These are phyloP conservation scores for Orcinus orca DNA, from an alignment of 2,113 vertebrate species.

Conservation along the genomic window DNA sequence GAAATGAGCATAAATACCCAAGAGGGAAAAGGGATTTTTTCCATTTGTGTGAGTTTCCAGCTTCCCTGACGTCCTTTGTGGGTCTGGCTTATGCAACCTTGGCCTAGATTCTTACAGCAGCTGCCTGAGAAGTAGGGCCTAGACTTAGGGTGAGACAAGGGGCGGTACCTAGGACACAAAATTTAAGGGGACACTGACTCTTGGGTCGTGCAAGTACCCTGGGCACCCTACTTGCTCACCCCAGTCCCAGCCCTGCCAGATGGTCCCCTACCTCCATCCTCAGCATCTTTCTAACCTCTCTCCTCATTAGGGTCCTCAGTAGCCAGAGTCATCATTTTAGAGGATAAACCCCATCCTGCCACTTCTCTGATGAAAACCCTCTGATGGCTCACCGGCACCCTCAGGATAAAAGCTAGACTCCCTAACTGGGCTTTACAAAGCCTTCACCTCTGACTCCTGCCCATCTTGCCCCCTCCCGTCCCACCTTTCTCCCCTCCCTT, in stretches of 20 bases:
- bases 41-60: neutral
- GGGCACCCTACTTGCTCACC: neutral
- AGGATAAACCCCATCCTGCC: neutral
- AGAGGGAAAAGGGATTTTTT: neutral
- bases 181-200: neutral
- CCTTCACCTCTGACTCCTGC: neutral
- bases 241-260: neutral
- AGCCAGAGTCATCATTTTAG: neutral
- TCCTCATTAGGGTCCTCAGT: neutral
- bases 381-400: neutral
- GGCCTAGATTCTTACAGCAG: neutral
- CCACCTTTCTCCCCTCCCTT: neutral
- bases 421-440: neutral
- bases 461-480: accelerated
- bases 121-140: neutral
- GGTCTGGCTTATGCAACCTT: neutral
- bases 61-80: neutral
- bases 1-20: neutral
- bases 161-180: neutral
- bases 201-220: accelerated
- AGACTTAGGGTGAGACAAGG: neutral
- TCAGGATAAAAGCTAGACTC: neutral
- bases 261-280: no score
- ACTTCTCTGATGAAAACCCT: neutral
- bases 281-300: no score